A percentile compares a stretch with the other conserved stretches of the same genome.
These are phyloP conservation scores for Mimachlamys varia DNA, from an alignment of 2,888 invertebrate species.

Conservation along the genomic window DNA sequence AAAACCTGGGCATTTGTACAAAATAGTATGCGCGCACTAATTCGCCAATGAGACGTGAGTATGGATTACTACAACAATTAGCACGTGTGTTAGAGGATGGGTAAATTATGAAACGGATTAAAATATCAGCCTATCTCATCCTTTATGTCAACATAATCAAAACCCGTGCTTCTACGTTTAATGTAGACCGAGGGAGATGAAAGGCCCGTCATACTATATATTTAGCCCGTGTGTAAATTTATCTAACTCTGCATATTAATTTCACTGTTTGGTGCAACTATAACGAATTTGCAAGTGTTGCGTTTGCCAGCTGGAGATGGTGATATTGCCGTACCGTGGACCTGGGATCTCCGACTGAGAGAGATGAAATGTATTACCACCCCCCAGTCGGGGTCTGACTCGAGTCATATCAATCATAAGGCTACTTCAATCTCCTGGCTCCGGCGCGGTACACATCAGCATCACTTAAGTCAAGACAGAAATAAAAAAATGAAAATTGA, in stretches of 20 bases:
- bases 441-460: not conserved
- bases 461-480: not conserved
- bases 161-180: not conserved
- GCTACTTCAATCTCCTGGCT: not conserved
- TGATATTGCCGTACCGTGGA: not conserved
- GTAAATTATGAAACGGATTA: not conserved
- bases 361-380: not conserved
- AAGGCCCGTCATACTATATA: not conserved
- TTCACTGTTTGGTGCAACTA: constrained; percentile 26
- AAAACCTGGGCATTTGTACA: not conserved
- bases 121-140: not conserved
- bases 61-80: not conserved
- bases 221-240: constrained; percentile 3
- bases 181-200: not conserved
- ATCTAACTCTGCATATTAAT: constrained; percentile 12
- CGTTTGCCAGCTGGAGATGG: not conserved
- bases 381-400: constrained; percentile 12
- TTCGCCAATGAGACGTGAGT: not conserved
- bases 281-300: not conserved
- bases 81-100: not conserved
- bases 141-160: not conserved
- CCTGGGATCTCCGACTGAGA: not conserved
- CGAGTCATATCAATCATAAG: constrained; percentile 9
- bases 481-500: not conserved
- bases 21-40: not conserved